Percentiles rank a stretch among this genome's conserved stretches.
Conservation (phyloP, 2,113 vertebrate genomes). For the Balaeniceps rex region DNA sequence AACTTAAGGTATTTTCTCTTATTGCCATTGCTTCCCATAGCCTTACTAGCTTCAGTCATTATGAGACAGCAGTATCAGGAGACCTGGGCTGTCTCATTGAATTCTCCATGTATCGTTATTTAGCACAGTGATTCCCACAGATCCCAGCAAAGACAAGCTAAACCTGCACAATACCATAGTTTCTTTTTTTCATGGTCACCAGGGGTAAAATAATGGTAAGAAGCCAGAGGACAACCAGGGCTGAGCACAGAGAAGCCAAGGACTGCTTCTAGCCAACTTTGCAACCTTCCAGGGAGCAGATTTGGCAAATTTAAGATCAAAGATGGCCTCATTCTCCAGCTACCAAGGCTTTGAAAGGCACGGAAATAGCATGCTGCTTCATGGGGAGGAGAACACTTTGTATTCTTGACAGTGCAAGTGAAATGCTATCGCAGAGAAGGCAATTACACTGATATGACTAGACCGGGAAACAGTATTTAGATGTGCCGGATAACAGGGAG, state of each 20-base stretch:
- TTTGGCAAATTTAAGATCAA: constrained; percentile 30
- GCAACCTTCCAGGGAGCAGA: neutral
- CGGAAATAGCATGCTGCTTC: constrained; percentile 6
- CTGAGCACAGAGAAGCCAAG: neutral
- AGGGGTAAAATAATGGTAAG: neutral
- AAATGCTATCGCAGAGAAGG: constrained; percentile 17
- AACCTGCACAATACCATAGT: neutral
- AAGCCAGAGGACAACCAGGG: neutral
- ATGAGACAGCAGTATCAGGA: neutral
- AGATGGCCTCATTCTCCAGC: constrained; percentile 32
- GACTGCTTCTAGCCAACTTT: neutral
- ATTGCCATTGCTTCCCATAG: neutral
- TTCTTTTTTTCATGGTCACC: neutral
- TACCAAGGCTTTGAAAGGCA: constrained; percentile 16
- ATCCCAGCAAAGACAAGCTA: neutral
- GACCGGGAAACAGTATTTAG: neutral
- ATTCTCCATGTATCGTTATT: neutral
- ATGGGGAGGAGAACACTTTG: constrained; percentile 10
- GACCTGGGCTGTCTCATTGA: neutral
- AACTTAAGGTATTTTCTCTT: neutral
- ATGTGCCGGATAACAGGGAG: neutral
- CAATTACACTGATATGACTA: neutral
- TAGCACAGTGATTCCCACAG: neutral
- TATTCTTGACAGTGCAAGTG: constrained; percentile 40
- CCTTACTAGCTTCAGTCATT: neutral